Evolutionary conservation across 2,888 invertebrate genomes (phyloP), one percentile per base, ranked within the genome.

Genomic region (Biston stratarius): DNA sequence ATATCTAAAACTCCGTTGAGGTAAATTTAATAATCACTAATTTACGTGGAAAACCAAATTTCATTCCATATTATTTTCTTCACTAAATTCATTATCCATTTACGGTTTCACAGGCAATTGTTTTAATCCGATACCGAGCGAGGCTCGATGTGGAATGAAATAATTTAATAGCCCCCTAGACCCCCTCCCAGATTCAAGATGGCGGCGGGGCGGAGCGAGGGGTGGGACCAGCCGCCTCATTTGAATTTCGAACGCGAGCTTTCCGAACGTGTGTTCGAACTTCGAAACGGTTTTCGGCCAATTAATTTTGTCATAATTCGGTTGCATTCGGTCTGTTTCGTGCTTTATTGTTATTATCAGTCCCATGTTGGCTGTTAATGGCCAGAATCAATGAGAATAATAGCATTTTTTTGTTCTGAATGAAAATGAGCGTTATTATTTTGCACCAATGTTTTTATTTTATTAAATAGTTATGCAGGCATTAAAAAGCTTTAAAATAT

Each of bases 81-180:
- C 87, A 83, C 86, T 86, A 91, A 92, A 92, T 91, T 91, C 89
- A 91, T 93, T 92, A 92, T 91, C 90, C 91, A 90, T 93, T 93
- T 92, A 92, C 87, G 89, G 89, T 90, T 89, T 90, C 85, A 85
- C 88, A 88, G 91, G 92, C 93, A 93, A 94, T 94, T 93, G 92
- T 91, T 92, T 91, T 92, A 93, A 94, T 94, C 93, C 91, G 91
- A 92, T 92, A 92, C 84, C 89, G 84, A 84, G 84, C 88, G 86
- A 89, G 86, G 93, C 91, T 87, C 89, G 88, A 90, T 90, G 91
- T 87, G 88, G 91, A 93, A 92, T 93, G 93, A 93, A 93, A 94
- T 94, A 90, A 94, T 94, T 94, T 90, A 92, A 91, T 92, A 91
- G 91, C 84, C 90, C 88, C 88, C 89, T 90, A 81, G 57, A 70